Percentiles rank a stretch among this genome's conserved stretches.
phyloP scores from a whole-genome alignment of 1,140 invertebrate genomes.

The Drosophila watanabei region DNA sequence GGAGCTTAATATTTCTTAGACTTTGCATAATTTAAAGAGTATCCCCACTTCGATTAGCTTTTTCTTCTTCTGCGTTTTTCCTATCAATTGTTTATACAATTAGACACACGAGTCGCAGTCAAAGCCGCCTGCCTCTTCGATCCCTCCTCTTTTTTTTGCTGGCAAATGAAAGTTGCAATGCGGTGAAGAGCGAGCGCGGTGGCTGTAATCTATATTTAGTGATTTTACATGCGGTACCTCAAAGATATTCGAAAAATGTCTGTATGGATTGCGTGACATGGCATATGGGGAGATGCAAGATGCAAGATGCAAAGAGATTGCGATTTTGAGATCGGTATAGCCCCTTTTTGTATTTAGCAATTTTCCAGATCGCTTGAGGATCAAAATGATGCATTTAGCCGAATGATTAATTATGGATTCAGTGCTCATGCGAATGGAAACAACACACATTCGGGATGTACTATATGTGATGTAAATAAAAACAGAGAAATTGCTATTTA shows the following conservation, averaged over 20 bases:
- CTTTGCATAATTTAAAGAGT: background rate
- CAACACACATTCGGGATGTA: conserved; percentile 5
- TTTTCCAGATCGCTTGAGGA: conserved; percentile 71
- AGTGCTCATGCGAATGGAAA: conserved; percentile 31
- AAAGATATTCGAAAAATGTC: conserved; percentile 79
- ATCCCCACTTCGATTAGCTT: conserved; percentile 8
- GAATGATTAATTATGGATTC: conserved; percentile 46
- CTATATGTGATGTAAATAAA: conserved; percentile 37
- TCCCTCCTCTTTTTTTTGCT: conserved; percentile 20
- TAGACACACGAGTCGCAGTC: conserved; percentile 60
- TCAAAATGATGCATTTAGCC: conserved; percentile 56
- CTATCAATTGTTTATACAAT: conserved; percentile 80
- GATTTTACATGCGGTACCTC: conserved; percentile 82
- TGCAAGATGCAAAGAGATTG: conserved; percentile 15
- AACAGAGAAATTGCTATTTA: conserved; percentile 11
- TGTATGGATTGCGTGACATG: conserved; percentile 45
- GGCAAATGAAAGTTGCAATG: conserved; percentile 79
- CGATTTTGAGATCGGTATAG: conserved; percentile 27
- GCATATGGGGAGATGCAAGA: conserved; percentile 5
- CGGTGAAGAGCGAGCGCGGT: conserved; percentile 55
- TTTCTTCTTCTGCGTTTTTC: conserved; percentile 38
- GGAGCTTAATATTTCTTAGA: background rate
- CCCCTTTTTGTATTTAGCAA: conserved; percentile 70
- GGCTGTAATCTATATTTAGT: conserved; percentile 84
- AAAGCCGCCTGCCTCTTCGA: conserved; percentile 7